Evolutionary conservation across 2,888 invertebrate species (phyloP).

Genomic region (Linnaemya tessellans): DNA sequence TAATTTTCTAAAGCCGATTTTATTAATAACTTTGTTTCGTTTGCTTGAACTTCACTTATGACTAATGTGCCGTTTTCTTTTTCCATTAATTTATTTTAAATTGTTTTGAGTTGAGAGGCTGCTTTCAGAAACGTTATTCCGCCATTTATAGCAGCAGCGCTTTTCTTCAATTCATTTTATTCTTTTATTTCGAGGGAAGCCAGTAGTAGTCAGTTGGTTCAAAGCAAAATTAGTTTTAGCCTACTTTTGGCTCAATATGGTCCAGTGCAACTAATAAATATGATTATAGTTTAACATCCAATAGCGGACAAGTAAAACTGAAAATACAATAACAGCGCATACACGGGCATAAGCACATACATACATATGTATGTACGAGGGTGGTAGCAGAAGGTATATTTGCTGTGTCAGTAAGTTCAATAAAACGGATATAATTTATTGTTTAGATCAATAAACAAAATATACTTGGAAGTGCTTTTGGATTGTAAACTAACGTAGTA

Average conservation of each 20-base stretch:
- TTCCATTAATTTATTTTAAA: constrained; percentile 40
- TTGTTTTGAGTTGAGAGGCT: not conserved
- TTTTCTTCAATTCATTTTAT: not conserved
- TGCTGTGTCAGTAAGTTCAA: too few relatives aligned
- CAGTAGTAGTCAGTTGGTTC: not conserved
- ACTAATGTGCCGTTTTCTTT: constrained; percentile 34
- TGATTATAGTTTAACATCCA: constrained; percentile 37
- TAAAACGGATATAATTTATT: too few relatives aligned
- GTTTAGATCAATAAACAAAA: too few relatives aligned
- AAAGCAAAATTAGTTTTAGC: constrained; percentile 38
- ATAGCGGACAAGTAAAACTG: constrained; percentile 4
- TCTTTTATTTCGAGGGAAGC: constrained; percentile 18
- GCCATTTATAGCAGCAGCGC: not conserved
- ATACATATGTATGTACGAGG: not conserved
- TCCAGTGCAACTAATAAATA: constrained; percentile 48
- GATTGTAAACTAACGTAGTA: too few relatives aligned
- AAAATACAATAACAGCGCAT: not conserved
- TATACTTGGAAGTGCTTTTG: too few relatives aligned
- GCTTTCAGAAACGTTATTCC: constrained; percentile 8
- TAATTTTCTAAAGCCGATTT: constrained; percentile 11
- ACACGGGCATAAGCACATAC: not conserved
- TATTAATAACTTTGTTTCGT: not conserved
- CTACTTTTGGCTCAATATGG: constrained; percentile 53
- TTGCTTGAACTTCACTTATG: constrained; percentile 17
- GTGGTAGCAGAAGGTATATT: not conserved